Evolutionary conservation across 2,113 vertebrate species (phyloP).

Genomic region (Varanus komodoensis): DNA sequence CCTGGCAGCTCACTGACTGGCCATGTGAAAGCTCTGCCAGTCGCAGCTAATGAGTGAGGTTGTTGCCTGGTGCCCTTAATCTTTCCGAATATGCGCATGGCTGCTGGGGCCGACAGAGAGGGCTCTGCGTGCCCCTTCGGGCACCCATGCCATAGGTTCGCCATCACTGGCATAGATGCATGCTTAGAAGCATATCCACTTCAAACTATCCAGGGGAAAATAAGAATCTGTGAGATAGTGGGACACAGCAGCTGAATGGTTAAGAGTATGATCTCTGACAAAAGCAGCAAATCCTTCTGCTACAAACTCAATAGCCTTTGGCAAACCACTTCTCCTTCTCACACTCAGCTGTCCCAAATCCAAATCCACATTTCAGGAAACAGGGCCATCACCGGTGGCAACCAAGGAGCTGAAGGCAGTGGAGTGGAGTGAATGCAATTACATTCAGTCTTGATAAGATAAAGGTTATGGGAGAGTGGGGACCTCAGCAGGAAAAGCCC

Average conservation of each 20-base stretch:
- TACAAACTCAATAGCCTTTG: neutral
- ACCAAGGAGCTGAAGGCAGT: neutral
- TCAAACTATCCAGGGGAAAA: neutral
- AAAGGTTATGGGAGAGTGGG: neutral
- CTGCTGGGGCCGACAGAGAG: no score
- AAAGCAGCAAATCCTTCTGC: neutral
- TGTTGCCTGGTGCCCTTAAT: no score
- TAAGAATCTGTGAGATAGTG: neutral
- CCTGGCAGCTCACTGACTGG: no score
- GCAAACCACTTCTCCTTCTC: neutral
- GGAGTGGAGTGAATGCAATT: neutral
- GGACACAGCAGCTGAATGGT: neutral
- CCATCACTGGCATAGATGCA: no score
- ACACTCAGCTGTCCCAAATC: neutral
- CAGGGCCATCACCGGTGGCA: no score
- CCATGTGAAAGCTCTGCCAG: no score
- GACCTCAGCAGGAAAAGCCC: neutral
- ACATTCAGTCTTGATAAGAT: neutral
- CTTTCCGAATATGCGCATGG: no score
- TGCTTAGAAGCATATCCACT: neutral
- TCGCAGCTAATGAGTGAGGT: no score
- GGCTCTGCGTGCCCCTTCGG: no score
- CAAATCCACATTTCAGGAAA: neutral
- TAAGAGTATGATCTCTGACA: neutral
- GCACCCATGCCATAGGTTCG: no score